Percentiles rank a stretch among this genome's conserved stretches.
Evolutionary conservation across 1,140 invertebrate genomes (phyloP).

Genomic region (Apis dorsata): DNA sequence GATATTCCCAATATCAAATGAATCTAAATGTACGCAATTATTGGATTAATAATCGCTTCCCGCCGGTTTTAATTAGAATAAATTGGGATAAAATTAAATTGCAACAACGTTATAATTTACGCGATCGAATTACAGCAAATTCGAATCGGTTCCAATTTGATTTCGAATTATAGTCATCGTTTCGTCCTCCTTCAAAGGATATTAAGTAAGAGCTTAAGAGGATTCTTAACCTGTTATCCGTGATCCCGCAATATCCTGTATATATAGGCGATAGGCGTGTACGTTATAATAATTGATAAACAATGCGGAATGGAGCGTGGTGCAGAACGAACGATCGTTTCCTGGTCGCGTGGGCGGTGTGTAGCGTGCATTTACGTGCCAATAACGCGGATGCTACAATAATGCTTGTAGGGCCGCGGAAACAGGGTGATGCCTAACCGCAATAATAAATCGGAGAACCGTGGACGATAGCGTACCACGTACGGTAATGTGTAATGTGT

Average conservation of each 20-base stretch:
- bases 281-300: conserved; percentile 71
- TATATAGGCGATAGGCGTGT: conserved; percentile 24
- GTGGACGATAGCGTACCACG: conserved; percentile 24
- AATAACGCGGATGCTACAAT: conserved; percentile 54
- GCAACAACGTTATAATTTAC: no score
- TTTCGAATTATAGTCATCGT: background rate
- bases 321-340: conserved; percentile 54
- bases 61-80: no score
- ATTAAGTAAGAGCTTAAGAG: background rate
- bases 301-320: conserved; percentile 62
- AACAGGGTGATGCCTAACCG: conserved; percentile 40
- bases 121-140: no score
- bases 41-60: background rate
- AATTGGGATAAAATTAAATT: no score
- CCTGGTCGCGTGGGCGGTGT: conserved; percentile 67
- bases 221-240: conserved; percentile 17
- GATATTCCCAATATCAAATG: background rate
- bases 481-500: conserved; percentile 18
- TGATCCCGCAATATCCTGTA: conserved; percentile 6
- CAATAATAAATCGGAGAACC: conserved; percentile 44
- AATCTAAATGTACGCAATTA: background rate
- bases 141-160: no score
- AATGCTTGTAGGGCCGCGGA: conserved; percentile 42
- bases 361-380: conserved; percentile 52
- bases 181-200: background rate